Evolutionary conservation across 2,797 vertebrate genomes (phyloP).

Genomic region (Alfaro cultratus): DNA sequence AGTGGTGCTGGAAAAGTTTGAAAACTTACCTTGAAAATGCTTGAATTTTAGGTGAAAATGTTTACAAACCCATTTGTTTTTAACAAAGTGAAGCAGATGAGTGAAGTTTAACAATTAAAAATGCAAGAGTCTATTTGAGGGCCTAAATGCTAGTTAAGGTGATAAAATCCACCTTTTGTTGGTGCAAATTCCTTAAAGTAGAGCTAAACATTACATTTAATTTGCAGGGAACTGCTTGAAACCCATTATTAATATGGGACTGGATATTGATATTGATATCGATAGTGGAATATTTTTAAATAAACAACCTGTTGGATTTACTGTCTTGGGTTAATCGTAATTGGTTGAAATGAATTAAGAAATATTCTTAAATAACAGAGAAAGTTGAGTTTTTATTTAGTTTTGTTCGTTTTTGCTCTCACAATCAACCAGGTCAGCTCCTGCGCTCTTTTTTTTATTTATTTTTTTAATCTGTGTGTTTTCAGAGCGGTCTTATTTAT

Average conservation of each 20-base stretch:
- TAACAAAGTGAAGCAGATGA: background rate
- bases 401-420: background rate
- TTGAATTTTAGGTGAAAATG: too few species aligned
- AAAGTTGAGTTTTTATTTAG: background rate
- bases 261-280: too few species aligned
- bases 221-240: background rate
- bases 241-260: background rate
- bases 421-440: background rate
- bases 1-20: too few species aligned
- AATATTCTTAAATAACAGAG: background rate
- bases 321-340: background rate
- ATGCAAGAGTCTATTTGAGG: background rate
- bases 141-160: background rate
- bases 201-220: background rate
- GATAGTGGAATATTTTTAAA: background rate
- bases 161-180: background rate
- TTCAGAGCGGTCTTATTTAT: constrained; percentile 63
- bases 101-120: background rate
- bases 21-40: too few species aligned
- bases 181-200: background rate
- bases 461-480: constrained; percentile 37
- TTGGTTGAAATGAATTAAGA: background rate
- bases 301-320: background rate
- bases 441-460: constrained; percentile 16
- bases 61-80: too few species aligned